phyloP scores from a whole-genome alignment of 2,113 vertebrate species.

The Pseudopodoces humilis region DNA sequence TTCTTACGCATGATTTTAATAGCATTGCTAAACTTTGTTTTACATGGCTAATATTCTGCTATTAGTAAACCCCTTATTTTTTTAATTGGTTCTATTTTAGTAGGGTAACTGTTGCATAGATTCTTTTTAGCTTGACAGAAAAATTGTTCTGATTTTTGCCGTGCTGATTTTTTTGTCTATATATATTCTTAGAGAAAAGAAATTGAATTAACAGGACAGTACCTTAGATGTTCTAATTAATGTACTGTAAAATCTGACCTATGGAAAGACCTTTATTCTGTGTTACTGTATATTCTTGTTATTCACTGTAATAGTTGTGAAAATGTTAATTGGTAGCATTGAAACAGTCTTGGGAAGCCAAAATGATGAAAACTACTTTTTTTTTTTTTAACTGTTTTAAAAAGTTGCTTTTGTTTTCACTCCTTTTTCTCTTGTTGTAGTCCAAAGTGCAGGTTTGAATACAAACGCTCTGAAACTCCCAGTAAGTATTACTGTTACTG shows the following conservation, averaged over 20 bases:
- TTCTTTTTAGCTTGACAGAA: neutral
- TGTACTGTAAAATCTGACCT: neutral
- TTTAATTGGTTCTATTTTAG: neutral
- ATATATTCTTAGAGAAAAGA: neutral
- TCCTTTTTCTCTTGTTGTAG: slow-evolving; percentile 67
- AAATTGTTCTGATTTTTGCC: neutral
- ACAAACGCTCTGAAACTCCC: slow-evolving; percentile 86
- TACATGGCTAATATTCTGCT: neutral
- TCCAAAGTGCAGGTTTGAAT: slow-evolving; percentile 94
- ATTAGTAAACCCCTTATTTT: accelerated
- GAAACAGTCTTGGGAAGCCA: neutral
- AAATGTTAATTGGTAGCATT: neutral
- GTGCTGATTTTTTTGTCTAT: neutral
- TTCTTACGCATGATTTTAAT: neutral
- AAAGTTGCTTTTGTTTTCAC: neutral
- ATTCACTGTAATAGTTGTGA: neutral
- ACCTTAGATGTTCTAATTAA: neutral
- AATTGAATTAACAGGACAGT: neutral
- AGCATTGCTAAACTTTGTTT: neutral
- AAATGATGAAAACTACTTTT: neutral
- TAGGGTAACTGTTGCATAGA: neutral
- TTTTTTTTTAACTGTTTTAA: neutral
- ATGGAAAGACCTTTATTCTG: neutral
- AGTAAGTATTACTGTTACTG: slow-evolving; percentile 92
- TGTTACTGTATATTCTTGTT: neutral